Base-by-base conservation (phyloP, 2,113 vertebrate genomes). In the Melospiza georgiana region DNA sequence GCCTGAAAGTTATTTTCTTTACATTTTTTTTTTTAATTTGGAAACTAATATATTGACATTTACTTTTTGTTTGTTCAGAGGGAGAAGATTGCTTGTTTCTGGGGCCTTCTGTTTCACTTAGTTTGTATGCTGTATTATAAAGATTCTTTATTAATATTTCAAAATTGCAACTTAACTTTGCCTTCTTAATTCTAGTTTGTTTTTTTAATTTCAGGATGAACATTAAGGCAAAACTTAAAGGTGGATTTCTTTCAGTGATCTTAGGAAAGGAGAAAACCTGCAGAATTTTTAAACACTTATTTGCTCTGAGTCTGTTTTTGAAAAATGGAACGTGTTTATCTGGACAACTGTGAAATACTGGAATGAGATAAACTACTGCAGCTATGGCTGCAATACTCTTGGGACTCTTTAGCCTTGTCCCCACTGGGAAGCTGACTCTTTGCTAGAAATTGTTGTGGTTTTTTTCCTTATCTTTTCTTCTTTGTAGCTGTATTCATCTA, bases 401-500 rank as follows among this genome's bases (percentile, higher is more conserved):
- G 93, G 93, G 94, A 91, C 66, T 95, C 77, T 46, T 97, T 94
- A 89, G 84, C 77, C 66, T 94, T 82, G 73, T 79, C 66, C 49
- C 66, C 28, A 27, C 41, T 89, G 93, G 89, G 91, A 94, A 89
- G 57, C 51, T 61, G 65, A 49, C 21, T 65, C 41, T 90, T 86
- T 52, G 18, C 74, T 87, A 81, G 62, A 87, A 84, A 61, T 23
- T 62, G 41, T 82, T 85, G 61, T 28, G 27, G 10, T 11, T 6
- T 6, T 71, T 48, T 52, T 51, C 13, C 46, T 15, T 25, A 55
- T 12, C 3, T 49, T 55, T 21, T 20, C 89, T 83, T 55, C 48
- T 75, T 77, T 81, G 59, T 84, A 78, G 61, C 43, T 59, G 4
- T 77, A 62, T 30, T 67, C 12, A 48, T 84, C 58, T 57, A 73